Evolutionary conservation across 2,888 invertebrate genomes (phyloP), one percentile per base, ranked within the genome.

Genomic region (Agrotis puta): DNA sequence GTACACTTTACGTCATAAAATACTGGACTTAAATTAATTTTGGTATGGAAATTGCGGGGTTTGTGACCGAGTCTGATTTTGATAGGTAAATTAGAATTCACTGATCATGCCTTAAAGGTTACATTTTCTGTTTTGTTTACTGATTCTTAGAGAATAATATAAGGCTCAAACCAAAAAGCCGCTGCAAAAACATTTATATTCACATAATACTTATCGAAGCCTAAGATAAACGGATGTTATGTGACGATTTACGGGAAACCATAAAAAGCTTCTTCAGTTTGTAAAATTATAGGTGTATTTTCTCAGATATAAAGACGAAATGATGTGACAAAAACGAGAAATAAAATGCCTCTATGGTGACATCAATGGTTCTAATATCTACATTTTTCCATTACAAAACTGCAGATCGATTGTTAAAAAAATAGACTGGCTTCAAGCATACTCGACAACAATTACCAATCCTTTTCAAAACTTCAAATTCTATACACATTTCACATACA

Each of bases 401-500:
- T 48, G 24, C 47, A 20, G 20, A 9, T 9, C 22, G 3, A 61
- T 50, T 45, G 48, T 45, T 39, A 22, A 45, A 75, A 72, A 56
- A 39, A 51, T 48, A 20, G n/a, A 27, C 4, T 27, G 18, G 20
- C 3, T 48, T n/a, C 33, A 51, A 56, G 45, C 18, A 57, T 20
- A 39, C 33, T 50, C 20, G n/a, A 61, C 13, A 64, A 67, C 16
- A 66, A 62, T 61, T 64, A 45, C 11, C 50, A 74, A 65, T 53
- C 22, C 51, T 64, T 75, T 64, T 70, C 11, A n/a, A 72, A 61
- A 63, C 14, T 67, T 58, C 69, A 58, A 77, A 57, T 68, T 66
- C 68, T 66, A 63, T 66, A 67, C 66, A n/a, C 50, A 64, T 79
- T 77, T 72, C 47, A 59, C 51, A 61, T 80, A n/a, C 64, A 77